Evolutionary conservation across 2,888 invertebrate genomes (phyloP), one percentile per base, ranked within the genome.

Genomic region (Chesias legatella): DNA sequence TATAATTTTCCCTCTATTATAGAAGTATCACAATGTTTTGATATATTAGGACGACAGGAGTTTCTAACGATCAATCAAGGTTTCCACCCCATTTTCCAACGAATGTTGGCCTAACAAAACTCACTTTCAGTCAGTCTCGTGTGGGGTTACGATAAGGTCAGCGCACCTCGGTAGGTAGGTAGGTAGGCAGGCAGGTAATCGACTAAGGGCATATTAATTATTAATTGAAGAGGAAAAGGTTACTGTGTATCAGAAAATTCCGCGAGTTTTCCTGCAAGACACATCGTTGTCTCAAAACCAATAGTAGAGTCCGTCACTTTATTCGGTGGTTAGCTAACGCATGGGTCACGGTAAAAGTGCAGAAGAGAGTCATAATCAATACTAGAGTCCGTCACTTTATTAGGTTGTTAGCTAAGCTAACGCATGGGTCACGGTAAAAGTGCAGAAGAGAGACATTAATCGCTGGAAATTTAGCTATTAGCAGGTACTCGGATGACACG

Each of bases 401-500:
- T 24, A n/a, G n/a, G n/a, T n/a, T n/a, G n/a, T n/a, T n/a, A n/a
- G n/a, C n/a, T 20, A 3, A 3, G 27, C 23, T 36, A 36, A 41
- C 27, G 4, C 17, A 35, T 23, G 31, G 34, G 33, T 37, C 35
- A 45, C 28, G 11, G 28, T 24, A 27, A 37, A 39, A 40, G 27
- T 38, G 28, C 39, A 33, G 25, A 30, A 43, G 31, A 43, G 11
- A 40, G 20, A 48, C 33, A 46, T 47, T 36, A 17, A 34, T 47
- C 39, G 55, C 57, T 53, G 39, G 50, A 63, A 68, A 77, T 74
- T 53, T 73, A 75, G 72, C 66, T 62, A 74, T 78, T 73, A 73
- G 60, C 54, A 52, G 51, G 48, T 53, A 58, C 48, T 60, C 45
- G 51, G 64, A 71, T 73, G 75, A 74, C 72, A 73, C 56, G 74